Percentiles rank a stretch among this genome's conserved stretches.
Conservation (phyloP, 2,113 vertebrate genomes). For the Phrynocephalus versicolor region DNA sequence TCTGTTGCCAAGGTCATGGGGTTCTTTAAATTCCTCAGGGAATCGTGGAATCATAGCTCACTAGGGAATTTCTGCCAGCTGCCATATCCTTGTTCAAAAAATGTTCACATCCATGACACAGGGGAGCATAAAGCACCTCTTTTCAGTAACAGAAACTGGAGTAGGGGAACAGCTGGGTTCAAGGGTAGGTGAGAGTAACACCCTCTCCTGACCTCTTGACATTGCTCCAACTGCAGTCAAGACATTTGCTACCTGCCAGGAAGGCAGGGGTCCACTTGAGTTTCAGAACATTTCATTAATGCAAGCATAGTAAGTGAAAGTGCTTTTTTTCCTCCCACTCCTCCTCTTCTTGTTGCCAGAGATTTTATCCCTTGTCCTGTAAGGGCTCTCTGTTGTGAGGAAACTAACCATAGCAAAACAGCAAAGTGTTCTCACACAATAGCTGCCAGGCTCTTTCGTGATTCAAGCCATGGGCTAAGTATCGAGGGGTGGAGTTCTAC, state of each 20-base stretch:
- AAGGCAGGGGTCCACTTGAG: neutral
- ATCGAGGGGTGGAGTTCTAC: neutral
- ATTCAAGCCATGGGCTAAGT: neutral
- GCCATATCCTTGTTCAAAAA: no score
- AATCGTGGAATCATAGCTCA: no score
- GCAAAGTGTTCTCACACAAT: neutral
- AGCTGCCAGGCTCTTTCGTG: neutral
- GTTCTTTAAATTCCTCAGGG: no score
- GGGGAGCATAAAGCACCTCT: no score
- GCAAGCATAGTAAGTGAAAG: neutral
- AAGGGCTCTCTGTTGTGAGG: neutral
- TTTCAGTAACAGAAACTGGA: no score
- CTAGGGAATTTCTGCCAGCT: no score
- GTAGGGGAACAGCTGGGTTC: no score
- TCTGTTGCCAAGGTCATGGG: no score
- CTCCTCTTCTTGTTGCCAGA: neutral
- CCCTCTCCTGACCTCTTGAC: no score
- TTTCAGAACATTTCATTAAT: neutral
- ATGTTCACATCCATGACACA: no score
- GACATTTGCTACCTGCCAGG: neutral
- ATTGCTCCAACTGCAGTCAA: no score
- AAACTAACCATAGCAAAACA: neutral
- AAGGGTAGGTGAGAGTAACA: no score
- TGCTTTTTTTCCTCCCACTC: neutral
- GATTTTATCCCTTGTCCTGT: neutral